phyloP scores from a whole-genome alignment of 2,113 vertebrate species.

The Numenius arquata region DNA sequence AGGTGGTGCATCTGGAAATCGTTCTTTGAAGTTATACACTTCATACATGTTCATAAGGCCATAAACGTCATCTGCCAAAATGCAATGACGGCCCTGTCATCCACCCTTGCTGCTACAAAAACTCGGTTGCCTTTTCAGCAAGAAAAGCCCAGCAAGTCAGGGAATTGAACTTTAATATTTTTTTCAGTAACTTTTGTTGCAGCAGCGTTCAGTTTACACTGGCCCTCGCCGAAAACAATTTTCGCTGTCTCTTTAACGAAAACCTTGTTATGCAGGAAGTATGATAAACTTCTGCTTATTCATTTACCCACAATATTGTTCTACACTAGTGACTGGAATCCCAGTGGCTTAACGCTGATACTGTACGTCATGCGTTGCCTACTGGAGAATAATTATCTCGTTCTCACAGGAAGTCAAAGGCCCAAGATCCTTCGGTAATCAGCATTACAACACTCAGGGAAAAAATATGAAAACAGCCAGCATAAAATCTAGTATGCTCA shows the following conservation, averaged over 20 bases:
- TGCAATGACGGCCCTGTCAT: background rate
- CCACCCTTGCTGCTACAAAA: background rate
- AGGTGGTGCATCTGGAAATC: conserved; percentile 25
- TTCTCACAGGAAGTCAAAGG: conserved; percentile 65
- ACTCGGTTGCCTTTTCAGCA: background rate
- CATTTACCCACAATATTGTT: conserved; percentile 68
- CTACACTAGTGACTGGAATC: conserved; percentile 55
- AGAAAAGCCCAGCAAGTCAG: background rate
- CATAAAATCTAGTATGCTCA: background rate
- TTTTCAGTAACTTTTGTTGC: fast-evolving
- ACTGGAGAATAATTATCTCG: conserved; percentile 63
- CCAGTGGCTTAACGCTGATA: conserved; percentile 53
- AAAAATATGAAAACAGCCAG: conserved; percentile 33
- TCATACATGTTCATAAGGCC: background rate
- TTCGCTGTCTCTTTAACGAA: conserved; percentile 38
- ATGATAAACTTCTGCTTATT: conserved; percentile 68
- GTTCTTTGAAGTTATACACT: background rate
- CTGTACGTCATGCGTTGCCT: conserved; percentile 33
- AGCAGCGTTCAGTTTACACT: background rate
- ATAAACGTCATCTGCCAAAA: background rate
- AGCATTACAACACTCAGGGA: conserved; percentile 38
- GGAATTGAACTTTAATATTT: background rate
- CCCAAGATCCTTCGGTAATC: conserved; percentile 42
- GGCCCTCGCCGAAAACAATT: background rate
- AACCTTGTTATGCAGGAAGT: conserved; percentile 58